Conservation (phyloP, 2,888 invertebrate genomes). For the Ceriagrion tenellum region DNA sequence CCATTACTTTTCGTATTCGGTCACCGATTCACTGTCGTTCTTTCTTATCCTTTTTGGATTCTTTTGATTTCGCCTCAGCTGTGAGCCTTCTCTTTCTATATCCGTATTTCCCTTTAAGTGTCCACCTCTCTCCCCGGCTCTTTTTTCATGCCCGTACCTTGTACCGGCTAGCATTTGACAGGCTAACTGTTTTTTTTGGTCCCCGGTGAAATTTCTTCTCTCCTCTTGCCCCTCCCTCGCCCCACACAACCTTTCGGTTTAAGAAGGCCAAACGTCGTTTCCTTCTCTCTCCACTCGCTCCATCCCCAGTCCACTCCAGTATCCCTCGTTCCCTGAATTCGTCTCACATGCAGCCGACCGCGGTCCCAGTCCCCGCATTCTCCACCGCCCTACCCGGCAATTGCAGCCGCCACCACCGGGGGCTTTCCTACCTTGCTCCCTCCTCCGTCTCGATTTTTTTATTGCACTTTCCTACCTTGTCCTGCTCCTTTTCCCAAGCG, state of each 20-base stretch:
- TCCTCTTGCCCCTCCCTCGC: too few species aligned
- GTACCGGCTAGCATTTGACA: slow-evolving; percentile 58
- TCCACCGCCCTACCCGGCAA: neutral
- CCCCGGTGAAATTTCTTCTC: slow-evolving; percentile 34
- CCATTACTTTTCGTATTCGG: neutral
- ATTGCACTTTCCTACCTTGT: neutral
- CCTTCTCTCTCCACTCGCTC: slow-evolving; percentile 34
- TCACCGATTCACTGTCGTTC: neutral
- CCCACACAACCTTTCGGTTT: neutral
- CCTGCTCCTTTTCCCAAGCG: neutral
- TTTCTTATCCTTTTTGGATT: neutral
- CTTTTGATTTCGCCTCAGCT: neutral
- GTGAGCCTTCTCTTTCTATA: neutral
- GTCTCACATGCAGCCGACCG: neutral
- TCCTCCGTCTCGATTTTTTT: neutral
- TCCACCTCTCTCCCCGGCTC: neutral
- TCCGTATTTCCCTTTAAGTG: neutral
- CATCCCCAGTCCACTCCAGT: neutral
- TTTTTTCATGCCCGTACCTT: slow-evolving; percentile 35
- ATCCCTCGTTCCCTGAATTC: slow-evolving; percentile 18
- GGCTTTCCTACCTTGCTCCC: neutral
- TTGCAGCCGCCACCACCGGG: neutral
- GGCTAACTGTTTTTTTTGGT: slow-evolving; percentile 21
- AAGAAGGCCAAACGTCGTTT: neutral
- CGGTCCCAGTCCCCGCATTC: neutral